Evolutionary conservation across 1,140 invertebrate species (phyloP), one percentile per base, ranked within the genome.

Genomic region (Saccostrea glomerata): DNA sequence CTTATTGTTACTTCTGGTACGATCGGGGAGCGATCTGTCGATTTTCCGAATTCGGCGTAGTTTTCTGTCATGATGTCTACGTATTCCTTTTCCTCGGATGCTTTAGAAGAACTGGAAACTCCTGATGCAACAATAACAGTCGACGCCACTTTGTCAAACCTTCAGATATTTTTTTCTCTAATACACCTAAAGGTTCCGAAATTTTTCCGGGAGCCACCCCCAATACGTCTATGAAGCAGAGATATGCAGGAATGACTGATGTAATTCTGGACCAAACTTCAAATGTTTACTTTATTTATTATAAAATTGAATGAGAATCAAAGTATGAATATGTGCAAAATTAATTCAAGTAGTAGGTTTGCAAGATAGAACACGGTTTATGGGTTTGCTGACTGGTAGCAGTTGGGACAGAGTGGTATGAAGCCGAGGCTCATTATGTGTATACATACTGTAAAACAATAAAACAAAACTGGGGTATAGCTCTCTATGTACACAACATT

Each of bases 31-130:
- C 89, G 91, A 56, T 91, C 89, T 63, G 66, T 47, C 36, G 63
- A 23, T 84, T 89, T 90, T 86, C 90, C 91, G 85, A 93, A 93
- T 77, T 92, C 89, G n/a, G 90, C 90, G 82, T 92, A 93, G 23
- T 73, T 87, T 73, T 92, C 91, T 20, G 91, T 88, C 90, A 91
- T 92, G 30, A 23, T 88, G 55, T 88, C 84, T 7, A 60, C 23
- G n/a, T 85, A n/a, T 30, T 12, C 23, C 1, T 85, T 56, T 55
- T 54, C 82, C 6, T 56, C 47, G 2, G 25, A 23, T 47, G 82
- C 47, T 6, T 84, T 84, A 3, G 56, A n/a, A 25, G 56, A 36
- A 17, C 55, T 85, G 23, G 55, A 60, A 58, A 60, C 25, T 40
- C 55, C 84, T 15, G 56, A 85, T 11, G 58, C 54, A 25, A 63